Evolutionary conservation across 2,113 vertebrate genomes (phyloP), one percentile per base, ranked within the genome.

Genomic region (Hemicordylus capensis): DNA sequence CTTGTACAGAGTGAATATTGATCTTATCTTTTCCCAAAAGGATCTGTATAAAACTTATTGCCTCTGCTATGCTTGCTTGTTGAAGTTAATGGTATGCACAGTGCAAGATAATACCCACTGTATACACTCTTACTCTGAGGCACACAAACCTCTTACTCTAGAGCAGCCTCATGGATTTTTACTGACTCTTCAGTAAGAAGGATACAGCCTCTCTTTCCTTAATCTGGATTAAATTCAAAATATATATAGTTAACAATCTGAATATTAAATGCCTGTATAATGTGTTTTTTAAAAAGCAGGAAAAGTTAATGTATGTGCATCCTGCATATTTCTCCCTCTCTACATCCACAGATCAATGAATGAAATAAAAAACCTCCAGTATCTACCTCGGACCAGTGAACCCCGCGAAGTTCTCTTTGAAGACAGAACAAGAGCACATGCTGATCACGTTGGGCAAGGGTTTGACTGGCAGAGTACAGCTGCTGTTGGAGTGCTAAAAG

Each of bases 381-480:
- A 99, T 95, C 96, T 99, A 95, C 98, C 98, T 87, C 97, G 98
- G 91, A 95, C 98, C 94, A 99, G 98, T 7, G 98, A 99, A 91
- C 98, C 98, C 85, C 97, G 98, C 1, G 98, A 99, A 96, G 97
- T 99, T 82, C 97, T 99, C 88, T 99, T 99, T 85, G 98, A 99
- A 95, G 98, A 99, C 80, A 96, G 98, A 90, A 99, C 98, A 0
- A 96, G 98, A 92, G 98, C 98, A 46, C 98, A 99, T 0, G 98
- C 98, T 1, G 98, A 99, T 91, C 98, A 99, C 0, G 98, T 99
- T 42, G 98, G 98, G 15, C 98, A 99, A 89, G 98, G 98, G 76
- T 99, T 99, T 90, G 98, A 99, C 96, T 99, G 98, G 98, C 98
- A 99, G 96, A 99, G 98, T 93, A 99, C 98, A 0, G 98, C 98